These are phyloP conservation scores for Triplophysa siluroides DNA, from an alignment of 2,113 vertebrate genomes.

Conservation along the genomic window DNA sequence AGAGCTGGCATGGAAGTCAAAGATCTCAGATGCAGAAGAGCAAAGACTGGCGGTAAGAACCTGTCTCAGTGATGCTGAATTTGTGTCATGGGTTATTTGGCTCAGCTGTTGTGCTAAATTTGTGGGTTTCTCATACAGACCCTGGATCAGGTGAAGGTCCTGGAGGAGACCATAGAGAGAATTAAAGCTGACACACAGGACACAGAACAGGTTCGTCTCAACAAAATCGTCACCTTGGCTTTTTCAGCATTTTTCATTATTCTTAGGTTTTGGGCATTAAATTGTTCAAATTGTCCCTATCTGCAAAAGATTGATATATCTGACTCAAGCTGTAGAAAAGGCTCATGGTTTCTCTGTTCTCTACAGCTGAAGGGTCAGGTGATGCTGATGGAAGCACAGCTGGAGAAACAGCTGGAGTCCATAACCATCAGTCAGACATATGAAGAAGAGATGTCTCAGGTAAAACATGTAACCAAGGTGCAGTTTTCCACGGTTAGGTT, in stretches of 20 bases:
- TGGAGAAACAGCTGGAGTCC: slow-evolving; percentile 83
- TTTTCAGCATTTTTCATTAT: neutral
- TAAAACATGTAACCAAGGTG: slow-evolving; percentile 49
- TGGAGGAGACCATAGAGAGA: slow-evolving; percentile 73
- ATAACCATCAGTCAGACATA: slow-evolving; percentile 78
- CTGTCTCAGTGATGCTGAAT: neutral
- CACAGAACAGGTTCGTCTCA: slow-evolving; percentile 52
- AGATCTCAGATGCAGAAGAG: slow-evolving; percentile 70
- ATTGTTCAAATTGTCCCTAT: neutral
- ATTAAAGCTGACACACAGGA: slow-evolving; percentile 75
- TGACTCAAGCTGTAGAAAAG: neutral
- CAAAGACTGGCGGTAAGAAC: slow-evolving; percentile 75
- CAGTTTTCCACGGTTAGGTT: neutral
- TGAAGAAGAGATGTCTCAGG: slow-evolving; percentile 75
- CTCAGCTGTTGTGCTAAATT: neutral
- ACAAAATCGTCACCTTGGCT: too few relatives aligned
- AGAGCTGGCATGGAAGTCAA: slow-evolving; percentile 80
- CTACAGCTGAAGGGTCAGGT: slow-evolving; percentile 79
- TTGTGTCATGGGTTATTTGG: neutral
- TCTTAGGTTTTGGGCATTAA: neutral
- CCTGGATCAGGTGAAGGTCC: slow-evolving; percentile 70
- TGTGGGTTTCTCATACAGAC: slow-evolving; percentile 65
- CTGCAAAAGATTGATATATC: too few relatives aligned
- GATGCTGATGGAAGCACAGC: slow-evolving; percentile 78
- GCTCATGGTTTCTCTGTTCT: neutral